Conservation (phyloP, 2,888 invertebrate species). For the Parelbella ahira region DNA sequence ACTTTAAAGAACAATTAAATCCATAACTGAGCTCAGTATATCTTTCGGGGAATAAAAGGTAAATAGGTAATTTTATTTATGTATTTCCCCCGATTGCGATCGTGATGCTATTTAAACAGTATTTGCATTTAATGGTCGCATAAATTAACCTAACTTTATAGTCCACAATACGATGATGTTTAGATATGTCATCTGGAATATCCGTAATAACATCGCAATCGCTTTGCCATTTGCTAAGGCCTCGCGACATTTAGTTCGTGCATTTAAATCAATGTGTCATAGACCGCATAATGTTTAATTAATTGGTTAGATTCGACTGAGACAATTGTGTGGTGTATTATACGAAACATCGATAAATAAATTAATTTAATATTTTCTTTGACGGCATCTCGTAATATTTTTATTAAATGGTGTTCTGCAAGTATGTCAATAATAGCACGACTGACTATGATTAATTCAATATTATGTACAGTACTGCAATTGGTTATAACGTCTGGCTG, state of each 20-base stretch:
- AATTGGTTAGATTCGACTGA: conserved; percentile 2
- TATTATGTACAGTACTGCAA: too few species aligned
- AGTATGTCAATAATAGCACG: too few species aligned
- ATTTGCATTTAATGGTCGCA: conserved; percentile 23
- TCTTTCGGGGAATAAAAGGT: too few species aligned
- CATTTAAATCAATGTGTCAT: conserved; percentile 21
- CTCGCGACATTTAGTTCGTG: conserved; percentile 22
- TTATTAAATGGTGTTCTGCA: too few species aligned
- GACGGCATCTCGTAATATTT: too few species aligned
- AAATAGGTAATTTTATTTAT: too few species aligned
- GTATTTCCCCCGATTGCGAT: conserved; percentile 15
- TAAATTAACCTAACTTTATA: conserved; percentile 24
- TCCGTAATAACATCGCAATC: conserved; percentile 19
- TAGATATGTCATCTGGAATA: conserved; percentile 25
- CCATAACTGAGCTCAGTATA: too few species aligned
- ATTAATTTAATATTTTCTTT: too few species aligned
- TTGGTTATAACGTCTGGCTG: too few species aligned
- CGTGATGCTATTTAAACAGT: conserved; percentile 17
- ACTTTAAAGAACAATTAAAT: too few species aligned
- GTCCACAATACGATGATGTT: conserved; percentile 25
- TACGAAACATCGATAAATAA: too few species aligned
- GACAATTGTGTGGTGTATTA: conserved; percentile 2
- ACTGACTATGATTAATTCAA: too few species aligned
- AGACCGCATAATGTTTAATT: conserved; percentile 17
- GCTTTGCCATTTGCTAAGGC: conserved; percentile 21